These are phyloP conservation scores for Saccopteryx leptura DNA, from an alignment of 2,113 vertebrate genomes.

Conservation along the genomic window DNA sequence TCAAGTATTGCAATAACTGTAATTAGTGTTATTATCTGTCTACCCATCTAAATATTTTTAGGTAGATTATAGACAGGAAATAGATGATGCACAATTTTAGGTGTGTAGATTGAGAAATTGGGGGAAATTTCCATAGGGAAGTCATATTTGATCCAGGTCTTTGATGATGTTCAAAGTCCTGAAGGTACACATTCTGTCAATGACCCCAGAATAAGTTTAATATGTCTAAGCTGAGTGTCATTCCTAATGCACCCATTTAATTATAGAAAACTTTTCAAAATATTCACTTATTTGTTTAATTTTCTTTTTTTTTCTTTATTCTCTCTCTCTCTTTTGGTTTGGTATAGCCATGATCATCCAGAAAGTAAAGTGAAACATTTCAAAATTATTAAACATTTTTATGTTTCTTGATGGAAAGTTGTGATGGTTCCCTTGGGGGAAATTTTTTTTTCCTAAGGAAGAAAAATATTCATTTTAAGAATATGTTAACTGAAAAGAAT, in stretches of 20 bases:
- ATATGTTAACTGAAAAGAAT: background rate
- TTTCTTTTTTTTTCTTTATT: background rate
- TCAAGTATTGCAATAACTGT: background rate
- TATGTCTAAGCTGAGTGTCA: background rate
- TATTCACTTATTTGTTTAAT: background rate
- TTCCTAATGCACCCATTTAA: background rate
- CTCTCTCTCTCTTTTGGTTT: background rate
- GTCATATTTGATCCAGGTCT: background rate
- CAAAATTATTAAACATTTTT: background rate
- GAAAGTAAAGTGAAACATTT: conserved; percentile 4
- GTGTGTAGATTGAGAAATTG: background rate
- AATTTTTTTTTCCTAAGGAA: background rate
- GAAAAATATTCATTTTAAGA: background rate
- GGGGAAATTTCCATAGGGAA: background rate
- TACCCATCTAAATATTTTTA: background rate
- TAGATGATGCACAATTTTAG: background rate
- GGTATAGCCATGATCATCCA: background rate
- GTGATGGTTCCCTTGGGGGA: background rate
- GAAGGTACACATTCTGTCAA: background rate
- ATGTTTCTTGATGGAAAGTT: conserved; percentile 3
- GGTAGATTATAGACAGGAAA: background rate
- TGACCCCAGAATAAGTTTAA: background rate
- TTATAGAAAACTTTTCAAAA: background rate
- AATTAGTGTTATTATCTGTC: background rate
- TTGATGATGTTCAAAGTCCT: background rate